Evolutionary conservation across 2,113 vertebrate genomes (phyloP).

Genomic region (Nycticorax nycticorax): DNA sequence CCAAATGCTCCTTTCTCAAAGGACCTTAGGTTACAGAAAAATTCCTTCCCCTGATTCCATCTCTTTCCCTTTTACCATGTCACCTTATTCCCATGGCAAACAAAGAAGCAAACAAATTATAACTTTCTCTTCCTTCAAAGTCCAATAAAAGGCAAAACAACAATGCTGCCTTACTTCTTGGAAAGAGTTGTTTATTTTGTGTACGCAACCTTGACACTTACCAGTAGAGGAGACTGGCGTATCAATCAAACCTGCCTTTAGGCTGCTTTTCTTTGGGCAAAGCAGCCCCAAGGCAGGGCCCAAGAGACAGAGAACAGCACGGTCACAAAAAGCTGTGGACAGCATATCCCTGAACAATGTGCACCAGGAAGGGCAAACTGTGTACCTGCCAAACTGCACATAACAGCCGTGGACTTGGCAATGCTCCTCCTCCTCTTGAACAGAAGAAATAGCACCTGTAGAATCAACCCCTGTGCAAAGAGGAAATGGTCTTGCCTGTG

Average conservation of each 20-base stretch:
- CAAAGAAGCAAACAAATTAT: neutral
- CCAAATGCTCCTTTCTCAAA: neutral
- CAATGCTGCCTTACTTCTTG: neutral
- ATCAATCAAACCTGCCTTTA: neutral
- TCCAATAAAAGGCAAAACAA: neutral
- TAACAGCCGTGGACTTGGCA: neutral
- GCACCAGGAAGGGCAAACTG: neutral
- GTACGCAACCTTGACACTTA: neutral
- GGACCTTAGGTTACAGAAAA: neutral
- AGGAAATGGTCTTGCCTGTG: neutral
- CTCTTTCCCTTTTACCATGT: neutral
- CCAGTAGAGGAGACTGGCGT: neutral
- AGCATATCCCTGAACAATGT: neutral
- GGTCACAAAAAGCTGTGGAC: neutral
- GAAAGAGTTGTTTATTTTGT: neutral
- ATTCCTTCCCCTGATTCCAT: neutral
- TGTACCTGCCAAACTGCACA: neutral
- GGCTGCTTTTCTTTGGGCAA: neutral
- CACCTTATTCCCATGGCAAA: neutral
- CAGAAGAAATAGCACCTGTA: neutral
- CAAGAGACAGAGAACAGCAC: neutral
- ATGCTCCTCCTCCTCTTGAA: neutral
- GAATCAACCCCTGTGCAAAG: neutral
- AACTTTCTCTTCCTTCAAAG: neutral
- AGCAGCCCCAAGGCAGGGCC: neutral